Conservation (phyloP, 2,797 vertebrate genomes). For the Sebastes flavidus region DNA sequence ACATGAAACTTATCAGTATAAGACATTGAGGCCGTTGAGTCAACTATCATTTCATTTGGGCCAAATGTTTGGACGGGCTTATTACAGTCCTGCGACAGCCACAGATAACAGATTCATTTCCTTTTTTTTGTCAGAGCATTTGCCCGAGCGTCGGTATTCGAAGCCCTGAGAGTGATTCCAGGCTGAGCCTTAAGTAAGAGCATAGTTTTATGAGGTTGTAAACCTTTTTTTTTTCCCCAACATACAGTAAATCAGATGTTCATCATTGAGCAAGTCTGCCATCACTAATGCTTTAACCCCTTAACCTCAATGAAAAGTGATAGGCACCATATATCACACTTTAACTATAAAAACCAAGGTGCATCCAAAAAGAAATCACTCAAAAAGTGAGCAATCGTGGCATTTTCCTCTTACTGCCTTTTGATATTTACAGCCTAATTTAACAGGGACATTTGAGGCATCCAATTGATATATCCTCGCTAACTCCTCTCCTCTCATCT, state of each 20-base stretch:
- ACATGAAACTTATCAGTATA: rapidly evolving
- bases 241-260: neutral
- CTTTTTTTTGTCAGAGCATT: too few relatives aligned
- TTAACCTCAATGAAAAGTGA: neutral
- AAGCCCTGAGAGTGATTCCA: too few relatives aligned
- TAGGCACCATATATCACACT: neutral
- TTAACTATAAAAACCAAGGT: neutral
- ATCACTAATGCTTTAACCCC: neutral
- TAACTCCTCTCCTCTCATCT: constrained; percentile 34
- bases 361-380: neutral
- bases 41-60: too few relatives aligned
- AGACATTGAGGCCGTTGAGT: too few relatives aligned
- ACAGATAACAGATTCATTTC: too few relatives aligned
- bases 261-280: neutral
- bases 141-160: too few relatives aligned
- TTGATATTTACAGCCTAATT: constrained; percentile 41
- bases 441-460: constrained; percentile 33
- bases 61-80: too few relatives aligned
- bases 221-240: neutral
- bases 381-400: neutral
- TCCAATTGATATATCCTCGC: constrained; percentile 12
- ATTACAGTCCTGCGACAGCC: too few relatives aligned
- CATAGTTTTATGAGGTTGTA: neutral
- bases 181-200: neutral
- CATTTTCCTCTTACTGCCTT: constrained; percentile 12